Evolutionary conservation across 2,113 vertebrate genomes (phyloP).

Genomic region (Rhynchopsitta pachyrhyncha): DNA sequence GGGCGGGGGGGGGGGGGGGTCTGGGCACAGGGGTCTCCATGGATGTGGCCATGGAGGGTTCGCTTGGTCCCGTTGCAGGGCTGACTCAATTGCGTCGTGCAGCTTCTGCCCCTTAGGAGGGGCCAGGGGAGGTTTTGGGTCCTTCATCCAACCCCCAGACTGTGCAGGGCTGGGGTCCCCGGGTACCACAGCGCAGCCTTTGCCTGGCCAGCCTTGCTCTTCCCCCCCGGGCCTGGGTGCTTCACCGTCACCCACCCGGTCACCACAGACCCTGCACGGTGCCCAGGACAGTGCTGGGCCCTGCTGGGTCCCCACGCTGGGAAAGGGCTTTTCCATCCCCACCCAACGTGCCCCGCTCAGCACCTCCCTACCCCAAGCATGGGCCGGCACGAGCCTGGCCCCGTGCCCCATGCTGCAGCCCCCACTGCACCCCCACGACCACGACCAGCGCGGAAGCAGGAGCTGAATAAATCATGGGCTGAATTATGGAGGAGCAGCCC

Average conservation of each 20-base stretch:
- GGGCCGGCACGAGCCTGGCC: accelerated
- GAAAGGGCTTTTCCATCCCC: neutral
- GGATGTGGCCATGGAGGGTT: neutral
- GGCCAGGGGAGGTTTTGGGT: neutral
- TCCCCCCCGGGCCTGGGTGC: too few species aligned
- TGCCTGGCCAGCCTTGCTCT: neutral
- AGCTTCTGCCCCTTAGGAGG: neutral
- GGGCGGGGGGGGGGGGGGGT: accelerated
- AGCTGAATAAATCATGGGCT: conserved; percentile 43
- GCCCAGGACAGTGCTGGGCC: neutral
- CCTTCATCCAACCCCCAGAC: accelerated
- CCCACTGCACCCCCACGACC: accelerated
- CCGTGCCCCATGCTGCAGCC: accelerated
- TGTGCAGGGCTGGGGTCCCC: accelerated
- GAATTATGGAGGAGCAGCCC: conserved; percentile 14
- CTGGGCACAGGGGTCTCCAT: neutral
- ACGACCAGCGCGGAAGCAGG: neutral
- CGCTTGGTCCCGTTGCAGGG: neutral
- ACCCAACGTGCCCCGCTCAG: neutral
- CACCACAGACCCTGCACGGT: accelerated
- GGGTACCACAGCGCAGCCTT: neutral
- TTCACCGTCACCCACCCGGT: neutral
- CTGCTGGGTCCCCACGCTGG: neutral
- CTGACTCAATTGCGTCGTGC: accelerated
- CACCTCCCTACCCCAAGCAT: accelerated